Base-by-base conservation (phyloP, 2,113 vertebrate species). In the Uropsilus gracilis region DNA sequence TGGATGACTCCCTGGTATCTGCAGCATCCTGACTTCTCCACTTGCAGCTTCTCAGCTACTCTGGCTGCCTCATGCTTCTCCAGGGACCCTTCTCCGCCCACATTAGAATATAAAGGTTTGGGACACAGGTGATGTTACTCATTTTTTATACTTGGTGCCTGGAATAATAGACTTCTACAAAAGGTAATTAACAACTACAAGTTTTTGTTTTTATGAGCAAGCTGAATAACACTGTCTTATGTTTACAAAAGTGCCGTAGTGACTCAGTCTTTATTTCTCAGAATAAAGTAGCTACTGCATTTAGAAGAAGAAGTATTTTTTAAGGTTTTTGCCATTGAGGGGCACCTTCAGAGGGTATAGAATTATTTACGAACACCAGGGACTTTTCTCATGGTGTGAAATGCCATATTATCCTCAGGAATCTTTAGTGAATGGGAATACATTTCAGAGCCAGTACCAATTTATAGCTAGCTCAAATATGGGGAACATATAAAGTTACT, bases 401-500 rank as follows among this genome's bases (percentile, higher is more conserved):
- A 73, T n/a, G 4, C 37, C 63, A 48, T 44, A 14, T 42, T 42
- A 50, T 37, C 57, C 50, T 10, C 9, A 48, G 24, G 48, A n/a
- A n/a, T 16, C 9, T 17, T 17, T 34, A 28, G 61, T 34, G 61
- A 81, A 61, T 50, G 22, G 22, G 55, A 50, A 73, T 61, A 44
- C 32, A 50, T 46, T 61, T 68, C 71, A 42, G 48, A 39, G 30
- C 96, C 57, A 81, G 61, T 72, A 42, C 64, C 91, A 95, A 95
- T 85, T 90, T 84, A 90, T 82, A 28, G 86, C 57, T 63, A 86
- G 22, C 37, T 57, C 68, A 75, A 94, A 83, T 77, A 64, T 68
- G 80, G 59, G 90, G 68, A 95, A 88, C 10, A 26, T 2, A 39
- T 53, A 75, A 92, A 76, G 89, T 50, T 91, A 50, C 55, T 76